A percentile compares a stretch with the other conserved stretches of the same genome.
Conservation (phyloP, 2,797 vertebrate genomes). For the Artibeus lituratus region DNA sequence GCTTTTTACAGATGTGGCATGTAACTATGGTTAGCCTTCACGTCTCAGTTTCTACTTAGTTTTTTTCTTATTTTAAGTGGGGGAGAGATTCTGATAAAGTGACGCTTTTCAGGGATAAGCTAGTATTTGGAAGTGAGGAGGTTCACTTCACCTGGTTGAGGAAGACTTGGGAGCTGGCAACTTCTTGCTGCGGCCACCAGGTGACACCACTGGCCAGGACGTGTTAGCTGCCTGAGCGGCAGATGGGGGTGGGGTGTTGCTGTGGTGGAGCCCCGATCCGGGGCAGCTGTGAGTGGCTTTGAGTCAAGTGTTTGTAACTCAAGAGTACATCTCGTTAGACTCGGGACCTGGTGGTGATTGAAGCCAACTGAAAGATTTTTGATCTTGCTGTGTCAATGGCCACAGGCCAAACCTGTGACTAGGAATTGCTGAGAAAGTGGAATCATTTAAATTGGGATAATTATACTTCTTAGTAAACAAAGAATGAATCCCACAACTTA, state of each 20-base stretch:
- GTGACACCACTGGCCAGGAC: neutral
- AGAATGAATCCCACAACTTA: neutral
- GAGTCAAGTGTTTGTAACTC: neutral
- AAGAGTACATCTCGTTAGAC: neutral
- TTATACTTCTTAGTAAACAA: neutral
- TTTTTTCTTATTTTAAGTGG: neutral
- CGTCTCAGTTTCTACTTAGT: neutral
- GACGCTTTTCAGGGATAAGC: neutral
- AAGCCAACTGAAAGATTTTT: neutral
- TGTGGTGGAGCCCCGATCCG: neutral
- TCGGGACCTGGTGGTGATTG: neutral
- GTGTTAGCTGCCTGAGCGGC: neutral
- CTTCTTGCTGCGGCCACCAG: neutral
- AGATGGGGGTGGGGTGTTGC: neutral
- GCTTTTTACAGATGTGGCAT: neutral
- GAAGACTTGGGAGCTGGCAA: neutral
- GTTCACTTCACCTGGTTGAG: neutral
- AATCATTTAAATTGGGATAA: conserved; percentile 1
- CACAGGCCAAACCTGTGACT: neutral
- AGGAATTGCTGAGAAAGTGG: neutral
- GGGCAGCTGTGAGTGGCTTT: neutral
- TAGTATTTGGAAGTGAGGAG: neutral
- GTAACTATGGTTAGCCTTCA: neutral
- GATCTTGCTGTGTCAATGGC: neutral
- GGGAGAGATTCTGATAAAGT: neutral